Percentiles rank a stretch among this genome's conserved stretches.
These are phyloP conservation scores for Diaphora mendica DNA, from an alignment of 2,888 invertebrate genomes.

Conservation along the genomic window DNA sequence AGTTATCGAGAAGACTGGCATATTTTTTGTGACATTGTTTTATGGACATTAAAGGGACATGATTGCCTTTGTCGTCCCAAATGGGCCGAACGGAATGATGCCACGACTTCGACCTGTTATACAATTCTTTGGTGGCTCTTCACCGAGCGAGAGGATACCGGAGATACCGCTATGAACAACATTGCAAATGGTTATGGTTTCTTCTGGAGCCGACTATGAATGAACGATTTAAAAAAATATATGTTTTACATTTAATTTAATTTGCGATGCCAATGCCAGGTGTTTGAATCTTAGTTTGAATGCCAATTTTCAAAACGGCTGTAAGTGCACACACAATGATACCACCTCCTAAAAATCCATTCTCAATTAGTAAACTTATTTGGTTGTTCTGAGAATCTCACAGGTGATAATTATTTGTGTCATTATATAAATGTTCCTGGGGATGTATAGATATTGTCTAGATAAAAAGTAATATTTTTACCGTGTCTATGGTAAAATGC, in stretches of 20 bases:
- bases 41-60: too few species aligned
- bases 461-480: not conserved
- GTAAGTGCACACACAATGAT: not conserved
- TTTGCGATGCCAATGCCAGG: not conserved
- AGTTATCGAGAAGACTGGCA: too few species aligned
- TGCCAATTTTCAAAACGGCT: not conserved
- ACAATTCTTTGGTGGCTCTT: not conserved
- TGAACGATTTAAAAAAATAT: too few species aligned
- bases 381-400: not conserved
- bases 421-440: not conserved
- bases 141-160: not conserved
- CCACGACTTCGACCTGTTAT: not conserved
- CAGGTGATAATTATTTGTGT: not conserved
- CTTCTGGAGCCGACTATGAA: too few species aligned
- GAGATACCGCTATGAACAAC: too few species aligned
- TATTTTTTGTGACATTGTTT: too few species aligned
- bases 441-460: too few species aligned
- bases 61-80: too few species aligned
- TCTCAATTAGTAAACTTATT: not conserved
- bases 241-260: not conserved
- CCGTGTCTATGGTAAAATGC: not conserved
- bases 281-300: too few species aligned
- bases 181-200: too few species aligned
- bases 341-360: not conserved
- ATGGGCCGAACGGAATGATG: too few species aligned